Percentiles rank a stretch among this genome's conserved stretches.
Evolutionary conservation across 1,140 invertebrate species (phyloP).

Genomic region (Diorhabda carinulata): DNA sequence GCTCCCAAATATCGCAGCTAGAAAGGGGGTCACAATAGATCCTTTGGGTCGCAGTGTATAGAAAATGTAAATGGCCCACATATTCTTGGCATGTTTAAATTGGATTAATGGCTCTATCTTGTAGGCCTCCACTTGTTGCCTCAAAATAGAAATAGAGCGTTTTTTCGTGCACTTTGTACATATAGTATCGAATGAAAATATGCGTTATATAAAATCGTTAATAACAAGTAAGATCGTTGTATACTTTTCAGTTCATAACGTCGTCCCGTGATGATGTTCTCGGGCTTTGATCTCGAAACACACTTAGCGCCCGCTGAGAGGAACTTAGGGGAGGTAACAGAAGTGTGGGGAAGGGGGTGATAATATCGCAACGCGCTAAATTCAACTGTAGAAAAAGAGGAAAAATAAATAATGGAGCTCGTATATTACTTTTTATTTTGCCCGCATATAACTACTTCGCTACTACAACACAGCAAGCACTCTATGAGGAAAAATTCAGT

Average conservation of each 20-base stretch:
- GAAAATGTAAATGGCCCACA: too few relatives aligned
- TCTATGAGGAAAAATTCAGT: constrained; percentile 2
- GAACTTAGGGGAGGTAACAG: constrained; percentile 6
- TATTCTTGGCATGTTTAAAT: too few relatives aligned
- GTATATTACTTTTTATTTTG: constrained; percentile 8
- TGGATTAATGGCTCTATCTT: too few relatives aligned
- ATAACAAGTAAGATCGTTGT: constrained; percentile 2
- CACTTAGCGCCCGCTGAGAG: constrained; percentile 10
- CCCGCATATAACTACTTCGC: not conserved
- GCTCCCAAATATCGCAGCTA: too few relatives aligned
- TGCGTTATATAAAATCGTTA: not conserved
- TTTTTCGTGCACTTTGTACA: too few relatives aligned
- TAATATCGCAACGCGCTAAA: not conserved
- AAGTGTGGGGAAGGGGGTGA: constrained; percentile 6
- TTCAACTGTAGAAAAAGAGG: not conserved
- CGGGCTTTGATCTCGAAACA: constrained; percentile 12
- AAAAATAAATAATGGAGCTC: constrained; percentile 8
- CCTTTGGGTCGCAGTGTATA: too few relatives aligned
- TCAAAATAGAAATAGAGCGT: too few relatives aligned
- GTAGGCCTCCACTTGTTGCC: too few relatives aligned
- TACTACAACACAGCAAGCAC: too few relatives aligned
- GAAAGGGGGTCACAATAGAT: too few relatives aligned
- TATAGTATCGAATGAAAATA: not conserved
- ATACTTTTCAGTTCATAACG: not conserved
- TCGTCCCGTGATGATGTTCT: constrained; percentile 6